These are phyloP conservation scores for Anolis apletophallus DNA, from an alignment of 2,797 vertebrate genomes.

Conservation along the genomic window DNA sequence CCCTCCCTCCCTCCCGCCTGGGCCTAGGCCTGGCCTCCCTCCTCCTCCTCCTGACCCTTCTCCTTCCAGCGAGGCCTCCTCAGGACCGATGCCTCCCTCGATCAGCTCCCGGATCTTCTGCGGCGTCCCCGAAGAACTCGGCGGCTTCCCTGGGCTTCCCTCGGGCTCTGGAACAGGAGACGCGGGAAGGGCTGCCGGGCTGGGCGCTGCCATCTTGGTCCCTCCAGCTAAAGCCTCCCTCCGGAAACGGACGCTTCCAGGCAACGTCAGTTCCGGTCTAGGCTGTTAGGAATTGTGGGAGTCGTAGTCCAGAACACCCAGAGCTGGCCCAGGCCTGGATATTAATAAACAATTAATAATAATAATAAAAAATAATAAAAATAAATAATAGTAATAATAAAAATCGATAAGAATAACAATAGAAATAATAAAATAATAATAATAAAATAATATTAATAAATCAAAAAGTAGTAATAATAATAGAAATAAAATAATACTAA, in stretches of 20 bases:
- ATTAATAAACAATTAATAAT: no score
- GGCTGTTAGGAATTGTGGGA: no score
- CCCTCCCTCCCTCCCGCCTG: neutral
- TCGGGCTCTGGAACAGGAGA: conserved; percentile 45
- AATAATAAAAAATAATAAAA: no score
- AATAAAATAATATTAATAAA: no score
- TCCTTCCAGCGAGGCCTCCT: conserved; percentile 47
- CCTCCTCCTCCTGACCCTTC: conserved; percentile 58
- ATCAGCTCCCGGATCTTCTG: conserved; percentile 91
- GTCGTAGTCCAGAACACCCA: no score
- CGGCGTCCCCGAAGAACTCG: conserved; percentile 83
- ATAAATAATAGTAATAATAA: no score
- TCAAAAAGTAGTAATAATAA: no score
- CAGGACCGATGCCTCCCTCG: conserved; percentile 83
- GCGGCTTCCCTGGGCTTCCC: conserved; percentile 74
- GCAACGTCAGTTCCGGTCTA: conserved; percentile 48
- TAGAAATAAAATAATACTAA: no score
- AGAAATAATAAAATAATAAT: no score
- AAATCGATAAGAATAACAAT: no score
- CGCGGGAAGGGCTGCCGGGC: conserved; percentile 55
- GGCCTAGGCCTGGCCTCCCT: conserved; percentile 49
- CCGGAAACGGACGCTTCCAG: neutral
- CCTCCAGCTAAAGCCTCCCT: conserved; percentile 25
- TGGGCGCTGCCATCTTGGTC: conserved; percentile 89
- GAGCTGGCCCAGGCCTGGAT: no score